phyloP scores from a whole-genome alignment of 2,797 vertebrate species.

The Darevskia mixta region DNA sequence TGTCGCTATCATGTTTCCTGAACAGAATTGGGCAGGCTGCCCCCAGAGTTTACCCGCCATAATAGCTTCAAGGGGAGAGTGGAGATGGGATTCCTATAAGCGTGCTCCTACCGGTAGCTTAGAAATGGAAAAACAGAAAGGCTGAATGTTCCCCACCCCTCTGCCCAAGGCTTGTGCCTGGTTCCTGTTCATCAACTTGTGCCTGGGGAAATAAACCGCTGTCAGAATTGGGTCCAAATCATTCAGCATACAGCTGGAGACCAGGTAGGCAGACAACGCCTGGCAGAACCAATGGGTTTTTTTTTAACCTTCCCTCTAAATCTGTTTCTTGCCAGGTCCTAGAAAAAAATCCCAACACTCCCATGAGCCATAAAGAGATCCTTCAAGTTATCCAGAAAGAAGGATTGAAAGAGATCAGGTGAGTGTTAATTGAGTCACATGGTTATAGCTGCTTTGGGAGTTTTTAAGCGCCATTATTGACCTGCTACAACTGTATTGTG shows the following conservation, averaged over 20 bases:
- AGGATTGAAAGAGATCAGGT: slow-evolving; percentile 98
- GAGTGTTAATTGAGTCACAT: slow-evolving; percentile 56
- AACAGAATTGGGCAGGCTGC: not conserved
- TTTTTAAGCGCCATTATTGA: not conserved
- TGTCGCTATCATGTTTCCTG: not conserved
- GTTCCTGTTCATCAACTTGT: not conserved
- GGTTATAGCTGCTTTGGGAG: not conserved
- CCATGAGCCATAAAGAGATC: slow-evolving; percentile 99
- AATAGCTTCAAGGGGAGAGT: not conserved
- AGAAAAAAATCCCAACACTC: slow-evolving; percentile 98
- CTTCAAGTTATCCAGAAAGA: slow-evolving; percentile 98
- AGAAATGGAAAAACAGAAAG: not conserved
- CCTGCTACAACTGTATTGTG: not conserved
- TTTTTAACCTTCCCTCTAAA: slow-evolving; percentile 36
- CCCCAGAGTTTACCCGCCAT: not conserved
- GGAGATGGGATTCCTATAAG: not conserved
- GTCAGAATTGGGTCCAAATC: not conserved
- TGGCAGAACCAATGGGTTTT: not conserved
- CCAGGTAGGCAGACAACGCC: no score
- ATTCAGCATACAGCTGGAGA: no score
- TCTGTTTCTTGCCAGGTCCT: slow-evolving; percentile 86
- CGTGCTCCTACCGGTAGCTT: not conserved
- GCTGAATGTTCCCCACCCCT: not conserved
- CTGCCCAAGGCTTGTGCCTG: not conserved
- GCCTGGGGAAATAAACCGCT: not conserved